Conservation (phyloP, 1,140 invertebrate species). For the Gyrodactylus bullatarudis region DNA sequence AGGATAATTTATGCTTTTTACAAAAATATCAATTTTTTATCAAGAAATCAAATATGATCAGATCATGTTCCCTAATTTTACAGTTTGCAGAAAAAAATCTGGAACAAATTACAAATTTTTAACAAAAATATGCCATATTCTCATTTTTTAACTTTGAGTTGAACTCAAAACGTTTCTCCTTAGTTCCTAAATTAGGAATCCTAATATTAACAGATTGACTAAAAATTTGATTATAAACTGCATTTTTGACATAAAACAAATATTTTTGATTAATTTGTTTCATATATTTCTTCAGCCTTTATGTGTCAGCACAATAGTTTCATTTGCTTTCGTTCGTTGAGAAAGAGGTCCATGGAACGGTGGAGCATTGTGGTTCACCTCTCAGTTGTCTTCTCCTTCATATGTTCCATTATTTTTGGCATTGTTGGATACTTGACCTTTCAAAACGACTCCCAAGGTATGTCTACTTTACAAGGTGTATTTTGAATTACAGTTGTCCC, state of each 20-base stretch:
- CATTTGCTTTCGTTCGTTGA: constrained; percentile 42
- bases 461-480: too few relatives aligned
- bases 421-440: constrained; percentile 48
- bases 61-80: too few relatives aligned
- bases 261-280: neutral
- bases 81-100: neutral
- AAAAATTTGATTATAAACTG: neutral
- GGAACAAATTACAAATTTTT: neutral
- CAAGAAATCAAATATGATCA: too few relatives aligned
- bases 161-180: neutral
- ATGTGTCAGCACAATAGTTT: constrained; percentile 71
- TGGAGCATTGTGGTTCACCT: constrained; percentile 46
- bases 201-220: neutral
- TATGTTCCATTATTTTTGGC: constrained; percentile 35
- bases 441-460: constrained; percentile 41
- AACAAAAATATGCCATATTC: neutral
- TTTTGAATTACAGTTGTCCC: too few relatives aligned
- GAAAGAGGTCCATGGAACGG: constrained; percentile 35
- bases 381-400: constrained; percentile 35
- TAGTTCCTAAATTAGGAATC: neutral
- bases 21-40: too few relatives aligned
- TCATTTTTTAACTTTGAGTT: neutral
- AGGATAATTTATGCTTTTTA: too few relatives aligned
- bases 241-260: neutral
- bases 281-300: constrained; percentile 27